Evolutionary conservation across 2,888 invertebrate genomes (phyloP), one percentile per base, ranked within the genome.

Genomic region (Eupeodes latifasciatus): DNA sequence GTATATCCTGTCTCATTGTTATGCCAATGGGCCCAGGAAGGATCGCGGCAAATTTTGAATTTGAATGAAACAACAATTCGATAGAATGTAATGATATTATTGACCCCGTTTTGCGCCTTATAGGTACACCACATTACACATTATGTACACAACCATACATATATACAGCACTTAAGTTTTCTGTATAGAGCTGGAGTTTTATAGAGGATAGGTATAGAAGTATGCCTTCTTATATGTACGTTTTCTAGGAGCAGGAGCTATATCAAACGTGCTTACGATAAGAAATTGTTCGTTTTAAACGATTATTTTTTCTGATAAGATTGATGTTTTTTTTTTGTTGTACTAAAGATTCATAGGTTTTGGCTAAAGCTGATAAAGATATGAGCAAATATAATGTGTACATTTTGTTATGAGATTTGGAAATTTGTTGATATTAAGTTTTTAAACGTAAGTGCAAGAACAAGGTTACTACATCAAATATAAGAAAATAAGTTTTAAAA

Each of bases 21-120:
- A 87, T 87, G 80, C 80, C 49, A 82, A 40, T 40, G 76, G 64
- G 79, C 59, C 80, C 83, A 75, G 76, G 75, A 79, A 79, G 75
- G 75, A 87, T 71, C 69, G 75, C 64, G 72, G 61, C 77, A 34
- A 75, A 61, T 74, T 87, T 87, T 80, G 76, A 84, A 84, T 87
- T 84, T 87, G 77, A 84, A 87, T 87, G 76, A 87, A 87, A 87
- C 66, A 76, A 66, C 86, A 75, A 80, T 87, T 83, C 83, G 75
- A 83, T 83, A 76, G 71, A 83, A 83, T 75, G 74, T 62, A 82
- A 75, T 75, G 79, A 82, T 87, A 84, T 77, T 83, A 83, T 87
- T 87, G 86, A 84, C 80, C 77, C 67, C 71, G 57, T 79, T 86
- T 78, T 27, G 27, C 27, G 16, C 71, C 40, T 40, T 40, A 40